These are phyloP conservation scores for Sweltsa coloradensis DNA, from an alignment of 1,140 invertebrate species.

Conservation along the genomic window DNA sequence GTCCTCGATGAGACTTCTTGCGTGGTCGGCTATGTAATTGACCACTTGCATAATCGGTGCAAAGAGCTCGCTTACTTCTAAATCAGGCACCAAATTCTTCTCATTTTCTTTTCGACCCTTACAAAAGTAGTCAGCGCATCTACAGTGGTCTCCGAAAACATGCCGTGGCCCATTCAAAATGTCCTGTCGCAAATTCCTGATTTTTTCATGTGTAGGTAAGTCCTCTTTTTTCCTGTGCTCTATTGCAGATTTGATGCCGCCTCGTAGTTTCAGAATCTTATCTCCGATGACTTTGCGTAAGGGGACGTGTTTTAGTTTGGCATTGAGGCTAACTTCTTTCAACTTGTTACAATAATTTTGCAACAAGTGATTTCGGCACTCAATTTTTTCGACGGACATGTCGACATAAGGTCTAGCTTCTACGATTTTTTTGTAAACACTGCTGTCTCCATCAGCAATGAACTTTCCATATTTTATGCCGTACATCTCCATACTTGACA, in stretches of 20 bases:
- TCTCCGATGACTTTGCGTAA: not conserved
- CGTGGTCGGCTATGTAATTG: not conserved
- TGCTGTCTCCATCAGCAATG: conserved; percentile 26
- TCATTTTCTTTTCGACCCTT: conserved; percentile 3
- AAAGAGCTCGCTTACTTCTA: conserved; percentile 8
- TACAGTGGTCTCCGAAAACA: conserved; percentile 9
- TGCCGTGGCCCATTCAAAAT: conserved; percentile 6
- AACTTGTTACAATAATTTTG: conserved; percentile 13
- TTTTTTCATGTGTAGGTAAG: not conserved
- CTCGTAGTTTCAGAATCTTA: conserved; percentile 1
- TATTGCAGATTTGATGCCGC: not conserved
- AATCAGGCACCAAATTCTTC: conserved; percentile 10
- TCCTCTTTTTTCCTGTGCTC: conserved; percentile 1
- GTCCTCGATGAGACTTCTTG: conserved; percentile 8
- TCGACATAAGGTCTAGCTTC: conserved; percentile 16
- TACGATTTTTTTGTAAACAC: conserved; percentile 18
- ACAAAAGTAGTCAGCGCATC: conserved; percentile 10
- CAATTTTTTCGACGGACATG: conserved; percentile 20
- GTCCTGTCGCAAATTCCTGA: not conserved
- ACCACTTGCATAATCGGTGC: conserved; percentile 12
- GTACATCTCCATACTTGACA: conserved; percentile 17
- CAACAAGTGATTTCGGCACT: conserved; percentile 19
- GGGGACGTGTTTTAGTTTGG: not conserved
- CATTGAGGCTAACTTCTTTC: not conserved
- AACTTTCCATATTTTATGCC: conserved; percentile 22